phyloP scores from a whole-genome alignment of 2,888 invertebrate genomes.

The Pyrgus malvae region DNA sequence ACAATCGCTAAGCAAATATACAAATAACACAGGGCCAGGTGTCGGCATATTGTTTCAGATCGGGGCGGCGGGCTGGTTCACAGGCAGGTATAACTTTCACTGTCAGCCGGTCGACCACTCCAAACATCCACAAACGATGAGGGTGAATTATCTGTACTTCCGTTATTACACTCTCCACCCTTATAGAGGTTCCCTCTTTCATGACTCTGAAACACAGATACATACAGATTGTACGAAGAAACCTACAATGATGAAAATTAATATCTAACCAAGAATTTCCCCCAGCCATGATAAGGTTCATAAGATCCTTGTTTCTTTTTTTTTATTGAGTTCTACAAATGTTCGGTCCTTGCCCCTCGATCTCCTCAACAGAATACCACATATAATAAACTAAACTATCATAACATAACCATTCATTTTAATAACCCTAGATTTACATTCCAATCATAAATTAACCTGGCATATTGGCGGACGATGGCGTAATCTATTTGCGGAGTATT shows the following conservation, averaged over 20 bases:
- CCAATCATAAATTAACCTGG: constrained; percentile 10
- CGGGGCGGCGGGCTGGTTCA: constrained; percentile 95
- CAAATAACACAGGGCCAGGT: constrained; percentile 64
- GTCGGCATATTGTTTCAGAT: constrained; percentile 88
- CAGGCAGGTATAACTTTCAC: constrained; percentile 96
- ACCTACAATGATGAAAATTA: background rate
- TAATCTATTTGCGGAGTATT: too few species aligned
- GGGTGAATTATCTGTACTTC: constrained; percentile 86
- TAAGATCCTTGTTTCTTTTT: background rate
- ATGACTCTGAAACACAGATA: constrained; percentile 1
- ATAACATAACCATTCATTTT: constrained; percentile 5
- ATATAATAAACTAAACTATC: background rate
- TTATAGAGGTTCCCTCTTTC: constrained; percentile 4
- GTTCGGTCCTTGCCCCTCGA: constrained; percentile 34
- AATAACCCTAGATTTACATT: constrained; percentile 14
- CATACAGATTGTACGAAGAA: background rate
- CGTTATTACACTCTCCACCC: constrained; percentile 33
- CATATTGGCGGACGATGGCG: background rate
- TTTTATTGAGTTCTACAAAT: constrained; percentile 6
- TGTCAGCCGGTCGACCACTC: constrained; percentile 99
- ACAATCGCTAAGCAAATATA: constrained; percentile 42
- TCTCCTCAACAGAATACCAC: constrained; percentile 15
- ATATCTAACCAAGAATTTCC: background rate
- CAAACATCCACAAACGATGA: constrained; percentile 93
- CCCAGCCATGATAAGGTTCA: constrained; percentile 1